phyloP scores from a whole-genome alignment of 1,140 invertebrate species.

The Drosophila subobscura region DNA sequence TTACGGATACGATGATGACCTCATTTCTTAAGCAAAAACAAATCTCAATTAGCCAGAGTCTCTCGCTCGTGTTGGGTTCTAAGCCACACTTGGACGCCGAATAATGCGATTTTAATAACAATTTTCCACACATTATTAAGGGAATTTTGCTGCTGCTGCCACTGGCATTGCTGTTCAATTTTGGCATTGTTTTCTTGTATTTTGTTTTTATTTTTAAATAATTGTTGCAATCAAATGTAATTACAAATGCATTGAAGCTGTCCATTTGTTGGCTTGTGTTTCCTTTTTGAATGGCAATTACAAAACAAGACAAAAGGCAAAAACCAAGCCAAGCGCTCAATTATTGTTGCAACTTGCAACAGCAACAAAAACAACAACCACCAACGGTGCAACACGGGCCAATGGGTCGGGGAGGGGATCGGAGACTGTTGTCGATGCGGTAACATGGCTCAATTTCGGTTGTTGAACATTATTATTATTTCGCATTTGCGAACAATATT shows the following conservation, averaged over 20 bases:
- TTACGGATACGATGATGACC: constrained; percentile 48
- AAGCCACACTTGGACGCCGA: constrained; percentile 14
- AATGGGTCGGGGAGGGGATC: too few relatives aligned
- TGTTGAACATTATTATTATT: constrained; percentile 78
- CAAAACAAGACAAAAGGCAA: constrained; percentile 54
- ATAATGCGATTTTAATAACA: constrained; percentile 45
- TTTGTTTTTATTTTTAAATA: constrained; percentile 66
- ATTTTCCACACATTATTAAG: constrained; percentile 23
- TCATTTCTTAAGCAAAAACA: constrained; percentile 38
- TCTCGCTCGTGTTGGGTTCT: constrained; percentile 28
- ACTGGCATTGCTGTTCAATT: constrained; percentile 15
- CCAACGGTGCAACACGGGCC: too few relatives aligned
- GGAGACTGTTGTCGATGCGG: constrained; percentile 60
- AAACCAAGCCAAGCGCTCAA: constrained; percentile 55
- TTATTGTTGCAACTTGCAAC: constrained; percentile 58
- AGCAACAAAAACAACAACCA: constrained; percentile 10
- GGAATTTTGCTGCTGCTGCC: constrained; percentile 4
- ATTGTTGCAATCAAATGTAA: constrained; percentile 78
- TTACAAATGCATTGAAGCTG: constrained; percentile 71
- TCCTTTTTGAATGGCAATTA: constrained; percentile 75
- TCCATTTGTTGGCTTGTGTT: constrained; percentile 72
- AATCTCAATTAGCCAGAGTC: constrained; percentile 40
- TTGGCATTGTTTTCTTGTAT: constrained; percentile 42
- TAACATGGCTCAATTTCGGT: constrained; percentile 74
- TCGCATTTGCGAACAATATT: constrained; percentile 70